These are phyloP conservation scores for Acromyrmex charruanus DNA, from an alignment of 1,140 invertebrate species.

Conservation along the genomic window DNA sequence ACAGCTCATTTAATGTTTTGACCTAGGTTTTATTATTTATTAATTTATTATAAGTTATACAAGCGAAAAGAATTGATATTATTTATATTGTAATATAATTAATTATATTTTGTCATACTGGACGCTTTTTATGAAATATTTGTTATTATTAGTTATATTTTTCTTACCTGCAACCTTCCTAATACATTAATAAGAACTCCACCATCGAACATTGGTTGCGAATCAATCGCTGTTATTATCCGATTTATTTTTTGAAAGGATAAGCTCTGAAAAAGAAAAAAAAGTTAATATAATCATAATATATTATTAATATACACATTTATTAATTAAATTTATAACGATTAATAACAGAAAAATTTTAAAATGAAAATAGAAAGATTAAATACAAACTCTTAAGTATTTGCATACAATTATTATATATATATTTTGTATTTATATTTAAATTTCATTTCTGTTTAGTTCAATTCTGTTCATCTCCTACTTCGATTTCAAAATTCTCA, in stretches of 20 bases:
- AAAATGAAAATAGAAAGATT: background rate
- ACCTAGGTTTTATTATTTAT: too few species aligned
- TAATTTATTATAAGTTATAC: too few species aligned
- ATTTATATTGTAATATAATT: background rate
- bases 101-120: background rate
- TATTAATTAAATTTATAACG: background rate
- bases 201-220: conserved; percentile 98
- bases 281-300: background rate
- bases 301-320: background rate
- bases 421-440: background rate
- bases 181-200: conserved; percentile 97
- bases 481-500: background rate
- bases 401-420: background rate
- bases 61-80: too few species aligned
- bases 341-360: background rate
- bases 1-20: too few species aligned
- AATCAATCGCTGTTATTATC: conserved; percentile 96
- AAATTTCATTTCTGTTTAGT: background rate
- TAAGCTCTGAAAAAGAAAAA: conserved; percentile 89
- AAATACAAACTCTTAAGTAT: background rate
- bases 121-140: background rate
- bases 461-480: background rate
- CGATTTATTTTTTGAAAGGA: conserved; percentile 97
- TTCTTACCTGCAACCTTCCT: conserved; percentile 95
- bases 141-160: background rate